A percentile compares a stretch with the other conserved stretches of the same genome.
phyloP scores from a whole-genome alignment of 2,113 vertebrate species.

The Camelus bactrianus region DNA sequence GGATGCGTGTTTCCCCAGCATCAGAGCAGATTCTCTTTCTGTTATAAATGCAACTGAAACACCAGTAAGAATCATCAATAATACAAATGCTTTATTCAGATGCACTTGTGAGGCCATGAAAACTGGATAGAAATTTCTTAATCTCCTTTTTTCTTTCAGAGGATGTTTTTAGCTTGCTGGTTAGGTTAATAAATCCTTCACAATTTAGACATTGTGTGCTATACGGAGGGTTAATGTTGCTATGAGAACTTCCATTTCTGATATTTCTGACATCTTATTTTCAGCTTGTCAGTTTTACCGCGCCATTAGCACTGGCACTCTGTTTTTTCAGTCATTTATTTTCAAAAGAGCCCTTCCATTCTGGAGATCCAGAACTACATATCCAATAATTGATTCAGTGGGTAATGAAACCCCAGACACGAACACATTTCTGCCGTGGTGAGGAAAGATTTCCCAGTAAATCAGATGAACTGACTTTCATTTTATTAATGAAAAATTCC shows the following conservation, averaged over 20 bases:
- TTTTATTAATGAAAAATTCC: constrained; percentile 79
- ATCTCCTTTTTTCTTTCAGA: neutral
- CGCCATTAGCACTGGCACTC: neutral
- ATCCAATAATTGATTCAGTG: constrained; percentile 73
- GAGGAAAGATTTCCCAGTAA: constrained; percentile 79
- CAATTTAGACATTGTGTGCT: neutral
- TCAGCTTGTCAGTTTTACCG: constrained; percentile 64
- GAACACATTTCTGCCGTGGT: constrained; percentile 57
- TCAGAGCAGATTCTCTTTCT: neutral
- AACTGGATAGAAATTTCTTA: neutral
- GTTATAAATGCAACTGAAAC: neutral
- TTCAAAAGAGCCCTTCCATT: neutral
- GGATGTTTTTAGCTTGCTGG: constrained; percentile 16
- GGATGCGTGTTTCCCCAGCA: neutral
- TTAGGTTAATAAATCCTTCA: neutral
- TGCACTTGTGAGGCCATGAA: neutral
- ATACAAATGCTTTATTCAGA: neutral
- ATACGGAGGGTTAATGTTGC: constrained; percentile 6
- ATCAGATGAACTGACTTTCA: constrained; percentile 72
- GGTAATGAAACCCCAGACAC: constrained; percentile 73
- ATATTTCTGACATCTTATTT: constrained; percentile 68
- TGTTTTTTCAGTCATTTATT: constrained; percentile 41
- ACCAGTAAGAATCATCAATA: neutral
- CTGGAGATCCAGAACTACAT: constrained; percentile 62
- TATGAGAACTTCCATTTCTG: constrained; percentile 52